These are phyloP conservation scores for Novumbra hubbsi DNA, from an alignment of 2,797 vertebrate species.

Conservation along the genomic window DNA sequence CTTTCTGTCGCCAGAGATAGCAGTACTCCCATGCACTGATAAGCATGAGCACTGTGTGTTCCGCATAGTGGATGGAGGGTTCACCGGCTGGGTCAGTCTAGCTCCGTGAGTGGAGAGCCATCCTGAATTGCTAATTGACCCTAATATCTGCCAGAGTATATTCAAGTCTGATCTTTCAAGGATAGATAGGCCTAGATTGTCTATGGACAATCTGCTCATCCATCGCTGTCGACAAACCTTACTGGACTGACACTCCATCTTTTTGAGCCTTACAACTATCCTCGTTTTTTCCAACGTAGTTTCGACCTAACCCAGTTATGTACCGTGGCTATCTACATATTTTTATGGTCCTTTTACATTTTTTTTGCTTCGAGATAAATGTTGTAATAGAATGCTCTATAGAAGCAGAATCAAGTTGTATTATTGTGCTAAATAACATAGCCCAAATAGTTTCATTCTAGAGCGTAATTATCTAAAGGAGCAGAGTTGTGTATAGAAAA, in stretches of 20 bases:
- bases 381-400: too few species aligned
- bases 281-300: too few species aligned
- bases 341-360: too few species aligned
- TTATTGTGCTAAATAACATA: neutral
- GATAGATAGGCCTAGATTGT: neutral
- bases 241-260: too few species aligned
- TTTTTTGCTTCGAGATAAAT: too few species aligned
- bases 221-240: too few species aligned
- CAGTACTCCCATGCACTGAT: neutral
- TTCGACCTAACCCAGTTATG: too few species aligned
- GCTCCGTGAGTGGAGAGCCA: neutral
- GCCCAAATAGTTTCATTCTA: neutral
- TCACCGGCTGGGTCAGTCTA: neutral
- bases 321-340: too few species aligned
- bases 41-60: neutral
- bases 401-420: too few species aligned
- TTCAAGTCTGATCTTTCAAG: neutral
- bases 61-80: neutral
- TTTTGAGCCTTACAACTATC: too few species aligned
- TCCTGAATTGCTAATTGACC: neutral
- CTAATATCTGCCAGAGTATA: neutral
- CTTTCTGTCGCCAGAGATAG: neutral
- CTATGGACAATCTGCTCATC: neutral
- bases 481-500: neutral
- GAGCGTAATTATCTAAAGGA: neutral